Conservation (phyloP, 2,797 vertebrate species). For the Ispidina lecontei region DNA sequence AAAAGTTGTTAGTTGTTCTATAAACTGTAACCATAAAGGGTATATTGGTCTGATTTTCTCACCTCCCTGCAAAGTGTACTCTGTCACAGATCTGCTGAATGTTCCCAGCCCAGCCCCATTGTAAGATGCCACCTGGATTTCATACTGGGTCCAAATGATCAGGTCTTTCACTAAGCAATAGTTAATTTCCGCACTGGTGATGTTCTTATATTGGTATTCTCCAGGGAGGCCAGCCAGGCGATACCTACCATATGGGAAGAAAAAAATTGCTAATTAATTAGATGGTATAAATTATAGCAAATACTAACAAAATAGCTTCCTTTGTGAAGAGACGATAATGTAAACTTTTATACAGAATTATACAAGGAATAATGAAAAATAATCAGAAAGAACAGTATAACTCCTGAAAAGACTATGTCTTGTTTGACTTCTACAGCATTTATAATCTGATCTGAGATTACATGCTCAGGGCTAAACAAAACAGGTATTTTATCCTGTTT, state of each 20-base stretch:
- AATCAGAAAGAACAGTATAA: neutral
- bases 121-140: slow-evolving; percentile 97
- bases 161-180: slow-evolving; percentile 94
- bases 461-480: slow-evolving; percentile 22
- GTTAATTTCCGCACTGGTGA: slow-evolving; percentile 94
- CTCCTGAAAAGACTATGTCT: neutral
- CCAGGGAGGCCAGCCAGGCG: slow-evolving; percentile 93
- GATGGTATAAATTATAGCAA: neutral
- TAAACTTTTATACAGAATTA: neutral
- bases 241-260: slow-evolving; percentile 81
- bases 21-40: fast-evolving
- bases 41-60: slow-evolving; percentile 15
- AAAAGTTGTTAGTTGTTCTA: neutral
- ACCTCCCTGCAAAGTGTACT: slow-evolving; percentile 98
- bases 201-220: slow-evolving; percentile 93
- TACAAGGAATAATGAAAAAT: neutral
- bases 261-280: slow-evolving; percentile 14
- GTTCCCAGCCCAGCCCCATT: slow-evolving; percentile 91
- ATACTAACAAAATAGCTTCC: neutral
- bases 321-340: neutral
- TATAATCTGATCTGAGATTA: slow-evolving; percentile 29
- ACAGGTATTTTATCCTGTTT: neutral
- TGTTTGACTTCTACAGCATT: neutral
- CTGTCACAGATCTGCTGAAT: slow-evolving; percentile 90
- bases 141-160: slow-evolving; percentile 98